phyloP scores from a whole-genome alignment of 1,140 invertebrate genomes.

The Agrypnia vestita region DNA sequence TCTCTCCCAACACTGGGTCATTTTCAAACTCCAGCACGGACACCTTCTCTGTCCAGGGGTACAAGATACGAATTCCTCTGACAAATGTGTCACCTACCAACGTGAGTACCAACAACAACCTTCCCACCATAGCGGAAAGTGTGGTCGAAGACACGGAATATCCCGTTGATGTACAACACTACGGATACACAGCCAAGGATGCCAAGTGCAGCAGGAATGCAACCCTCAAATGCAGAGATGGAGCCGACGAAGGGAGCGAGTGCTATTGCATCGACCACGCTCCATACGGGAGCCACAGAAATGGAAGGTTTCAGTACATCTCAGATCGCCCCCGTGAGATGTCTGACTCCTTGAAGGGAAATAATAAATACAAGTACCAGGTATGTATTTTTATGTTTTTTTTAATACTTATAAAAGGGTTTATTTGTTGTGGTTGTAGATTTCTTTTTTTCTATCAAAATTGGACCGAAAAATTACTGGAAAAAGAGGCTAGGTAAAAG shows the following conservation, averaged over 20 bases:
- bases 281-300: slow-evolving; percentile 36
- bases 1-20: slow-evolving; percentile 38
- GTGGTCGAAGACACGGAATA: slow-evolving; percentile 54
- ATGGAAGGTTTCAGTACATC: slow-evolving; percentile 50
- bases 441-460: too few species aligned
- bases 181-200: slow-evolving; percentile 43
- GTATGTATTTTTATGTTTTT: slow-evolving; percentile 41
- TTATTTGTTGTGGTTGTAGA: not conserved
- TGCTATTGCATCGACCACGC: slow-evolving; percentile 51
- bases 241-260: slow-evolving; percentile 1
- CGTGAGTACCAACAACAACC: slow-evolving; percentile 48
- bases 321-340: slow-evolving; percentile 50
- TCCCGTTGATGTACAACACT: slow-evolving; percentile 54
- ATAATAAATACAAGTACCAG: slow-evolving; percentile 56
- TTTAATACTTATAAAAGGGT: not conserved
- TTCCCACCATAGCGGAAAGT: slow-evolving; percentile 56
- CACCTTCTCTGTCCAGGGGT: slow-evolving; percentile 37
- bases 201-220: slow-evolving; percentile 48
- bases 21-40: slow-evolving; percentile 41
- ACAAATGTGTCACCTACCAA: slow-evolving; percentile 18
- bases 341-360: slow-evolving; percentile 52
- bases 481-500: too few species aligned
- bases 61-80: slow-evolving; percentile 40
- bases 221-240: slow-evolving; percentile 38
- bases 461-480: too few species aligned